Evolutionary conservation across 2,888 invertebrate species (phyloP).

Genomic region (Chironomus tentans): DNA sequence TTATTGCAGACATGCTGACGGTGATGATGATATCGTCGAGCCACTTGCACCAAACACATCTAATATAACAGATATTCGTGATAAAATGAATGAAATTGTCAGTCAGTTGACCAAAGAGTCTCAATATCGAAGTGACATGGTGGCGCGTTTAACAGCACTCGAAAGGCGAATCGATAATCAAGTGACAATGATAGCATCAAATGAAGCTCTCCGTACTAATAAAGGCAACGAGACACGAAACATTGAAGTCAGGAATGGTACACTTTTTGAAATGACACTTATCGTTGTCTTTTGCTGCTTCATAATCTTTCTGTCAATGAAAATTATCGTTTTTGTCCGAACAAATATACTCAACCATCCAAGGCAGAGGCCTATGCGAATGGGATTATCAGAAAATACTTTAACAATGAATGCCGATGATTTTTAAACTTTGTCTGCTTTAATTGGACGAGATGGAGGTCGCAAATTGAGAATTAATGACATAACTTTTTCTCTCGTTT

Average conservation of each 20-base stretch:
- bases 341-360: background rate
- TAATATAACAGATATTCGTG: background rate
- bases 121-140: background rate
- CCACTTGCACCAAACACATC: background rate
- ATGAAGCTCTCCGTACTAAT: background rate
- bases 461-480: background rate
- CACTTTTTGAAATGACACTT: background rate
- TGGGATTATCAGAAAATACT: background rate
- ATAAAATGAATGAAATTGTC: conserved; percentile 13
- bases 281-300: conserved; percentile 11
- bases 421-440: background rate
- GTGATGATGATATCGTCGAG: background rate
- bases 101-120: background rate
- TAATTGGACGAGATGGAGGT: too few relatives aligned
- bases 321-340: background rate
- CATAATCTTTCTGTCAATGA: background rate
- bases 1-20: background rate
- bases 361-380: background rate
- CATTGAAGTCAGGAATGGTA: conserved; percentile 4
- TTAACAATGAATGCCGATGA: background rate
- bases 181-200: background rate
- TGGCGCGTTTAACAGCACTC: background rate
- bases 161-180: background rate
- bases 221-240: background rate
- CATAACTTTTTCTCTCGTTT: background rate